Evolutionary conservation across 1,140 invertebrate species (phyloP).

Genomic region (Bicyclus anynana): DNA sequence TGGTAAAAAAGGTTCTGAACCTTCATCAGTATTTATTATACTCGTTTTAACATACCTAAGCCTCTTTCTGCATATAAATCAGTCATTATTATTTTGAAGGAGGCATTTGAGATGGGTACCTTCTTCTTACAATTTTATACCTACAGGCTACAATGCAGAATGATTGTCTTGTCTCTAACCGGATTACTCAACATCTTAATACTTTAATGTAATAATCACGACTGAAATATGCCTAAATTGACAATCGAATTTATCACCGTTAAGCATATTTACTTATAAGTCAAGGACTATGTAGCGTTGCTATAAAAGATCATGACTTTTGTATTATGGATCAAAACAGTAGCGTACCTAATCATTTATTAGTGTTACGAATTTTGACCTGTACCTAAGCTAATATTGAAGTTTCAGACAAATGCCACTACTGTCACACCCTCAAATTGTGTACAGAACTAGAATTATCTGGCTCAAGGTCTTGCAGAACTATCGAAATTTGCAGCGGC

Average conservation of each 20-base stretch:
- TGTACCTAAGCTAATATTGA: not conserved
- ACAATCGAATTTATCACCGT: not conserved
- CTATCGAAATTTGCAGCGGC: not conserved
- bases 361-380: not conserved
- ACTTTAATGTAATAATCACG: slow-evolving; percentile 11
- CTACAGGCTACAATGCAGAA: slow-evolving; percentile 6
- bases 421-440: not conserved
- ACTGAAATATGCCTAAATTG: not conserved
- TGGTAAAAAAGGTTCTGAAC: too few relatives aligned
- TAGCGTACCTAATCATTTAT: not conserved
- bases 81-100: not conserved
- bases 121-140: too few relatives aligned
- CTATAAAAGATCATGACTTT: not conserved
- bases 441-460: not conserved
- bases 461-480: not conserved
- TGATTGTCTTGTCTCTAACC: slow-evolving; percentile 20
- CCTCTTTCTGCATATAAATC: slow-evolving; percentile 11
- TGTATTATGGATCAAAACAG: not conserved
- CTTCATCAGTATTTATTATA: too few relatives aligned
- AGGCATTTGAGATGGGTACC: too few relatives aligned
- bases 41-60: too few relatives aligned
- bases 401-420: not conserved
- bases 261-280: not conserved
- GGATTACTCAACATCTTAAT: slow-evolving; percentile 20
- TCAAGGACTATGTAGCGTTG: not conserved